Base-by-base conservation (phyloP, 2,888 invertebrate species). In the Trachelus tabidus region DNA sequence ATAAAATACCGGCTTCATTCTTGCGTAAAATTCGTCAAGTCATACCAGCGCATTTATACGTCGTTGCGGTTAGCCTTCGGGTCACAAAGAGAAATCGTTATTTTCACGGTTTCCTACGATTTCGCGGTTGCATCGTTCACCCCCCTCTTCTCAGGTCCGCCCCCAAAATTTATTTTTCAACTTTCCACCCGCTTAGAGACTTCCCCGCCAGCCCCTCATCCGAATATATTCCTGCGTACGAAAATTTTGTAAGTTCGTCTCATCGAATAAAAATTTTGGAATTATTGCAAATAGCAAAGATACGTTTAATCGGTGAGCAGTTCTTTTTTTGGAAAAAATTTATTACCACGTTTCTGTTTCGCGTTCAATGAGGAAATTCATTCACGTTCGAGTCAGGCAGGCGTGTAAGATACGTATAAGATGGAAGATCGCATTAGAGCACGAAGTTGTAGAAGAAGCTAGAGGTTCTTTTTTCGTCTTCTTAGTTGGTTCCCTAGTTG, bases 31-130 rank as follows among this genome's bases (percentile, higher is more conserved):
- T 34, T 76, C 79, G 75, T 74, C 80, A 77, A 86, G 85, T 90
- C 88, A 89, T 85, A 87, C 82, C 82, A 82, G 74, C 80, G 80
- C 34, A 30, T 30, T 34, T 33, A 30, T 33, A 30, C 35, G 74
- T 34, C 15, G 35, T 12, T 34, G 74, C 37, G 34, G 34, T 87
- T 85, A 85, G 83, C 81, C 83, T 78, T 85, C 84, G 81, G 56
- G 82, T 84, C 83, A 83, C 87, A 89, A 88, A 82, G 85, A 86
- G 86, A 87, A 88, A 89, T 88, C 85, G 88, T 89, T 89, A 89
- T 88, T 89, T 90, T 90, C 89, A 90, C 88, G 89, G 88, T 82
- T 86, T 80, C 79, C 79, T 77, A 85, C 83, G 86, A 90, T 90
- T 90, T 89, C 86, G 88, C 89, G 88, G 85, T 87, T 84, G 77